Evolutionary conservation across 2,888 invertebrate species (phyloP).

Genomic region (Aquatica leii): DNA sequence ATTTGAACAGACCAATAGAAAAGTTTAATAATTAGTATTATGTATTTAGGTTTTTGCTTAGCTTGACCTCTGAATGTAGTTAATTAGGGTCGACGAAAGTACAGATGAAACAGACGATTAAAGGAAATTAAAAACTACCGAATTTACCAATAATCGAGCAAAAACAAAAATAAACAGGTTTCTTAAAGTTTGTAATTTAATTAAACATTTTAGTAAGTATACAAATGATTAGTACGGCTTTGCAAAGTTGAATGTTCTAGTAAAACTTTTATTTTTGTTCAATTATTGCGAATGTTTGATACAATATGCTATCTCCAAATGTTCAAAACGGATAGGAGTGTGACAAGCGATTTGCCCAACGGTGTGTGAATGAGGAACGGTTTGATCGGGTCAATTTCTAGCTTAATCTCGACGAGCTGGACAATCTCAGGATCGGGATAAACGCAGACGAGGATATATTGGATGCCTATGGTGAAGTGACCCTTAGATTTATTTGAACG

Average conservation of each 20-base stretch:
- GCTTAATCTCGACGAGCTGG: constrained; percentile 58
- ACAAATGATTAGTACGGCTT: too few relatives aligned
- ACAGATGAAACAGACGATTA: too few relatives aligned
- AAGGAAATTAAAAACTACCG: too few relatives aligned
- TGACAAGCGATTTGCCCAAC: constrained; percentile 59
- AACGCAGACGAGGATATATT: constrained; percentile 56
- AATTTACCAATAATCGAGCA: too few relatives aligned
- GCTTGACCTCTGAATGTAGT: too few relatives aligned
- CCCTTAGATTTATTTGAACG: constrained; percentile 40
- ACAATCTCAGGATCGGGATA: constrained; percentile 56
- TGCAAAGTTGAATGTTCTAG: background rate
- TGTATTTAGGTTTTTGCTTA: too few relatives aligned
- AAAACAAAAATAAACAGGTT: too few relatives aligned
- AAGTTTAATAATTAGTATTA: too few relatives aligned
- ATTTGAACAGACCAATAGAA: too few relatives aligned
- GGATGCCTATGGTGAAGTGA: constrained; percentile 54
- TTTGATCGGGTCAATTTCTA: constrained; percentile 60
- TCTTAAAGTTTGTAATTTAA: too few relatives aligned
- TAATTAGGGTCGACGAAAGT: too few relatives aligned
- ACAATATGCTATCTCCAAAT: constrained; percentile 45
- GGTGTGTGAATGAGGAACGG: constrained; percentile 61
- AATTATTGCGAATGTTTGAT: constrained; percentile 47
- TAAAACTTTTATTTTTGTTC: constrained; percentile 27
- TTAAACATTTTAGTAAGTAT: too few relatives aligned
- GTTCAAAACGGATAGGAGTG: constrained; percentile 39